Conservation (phyloP, 2,888 invertebrate species). For the Chesias legatella region DNA sequence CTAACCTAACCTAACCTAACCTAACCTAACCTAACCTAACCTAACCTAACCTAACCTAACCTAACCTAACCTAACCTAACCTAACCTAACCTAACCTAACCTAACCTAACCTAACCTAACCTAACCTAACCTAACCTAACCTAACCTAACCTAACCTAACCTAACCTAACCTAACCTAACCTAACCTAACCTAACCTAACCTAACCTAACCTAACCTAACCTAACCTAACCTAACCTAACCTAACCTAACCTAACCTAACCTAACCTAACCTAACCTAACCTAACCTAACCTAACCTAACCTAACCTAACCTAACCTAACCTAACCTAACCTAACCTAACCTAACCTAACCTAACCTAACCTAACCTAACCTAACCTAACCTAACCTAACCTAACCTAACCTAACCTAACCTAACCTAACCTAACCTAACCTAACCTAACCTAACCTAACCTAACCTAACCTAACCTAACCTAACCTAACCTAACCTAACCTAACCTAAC, state of each 20-base stretch:
- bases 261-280: constrained; percentile 21
- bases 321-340: constrained; percentile 24
- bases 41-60: constrained; percentile 24
- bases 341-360: constrained; percentile 25
- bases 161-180: constrained; percentile 20
- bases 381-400: constrained; percentile 24
- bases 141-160: constrained; percentile 18
- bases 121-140: constrained; percentile 17
- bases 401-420: constrained; percentile 18
- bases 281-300: constrained; percentile 23
- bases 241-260: constrained; percentile 14
- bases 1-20: constrained; percentile 24
- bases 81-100: constrained; percentile 14
- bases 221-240: constrained; percentile 16
- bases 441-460: constrained; percentile 13
- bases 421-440: constrained; percentile 14
- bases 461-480: constrained; percentile 16
- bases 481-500: constrained; percentile 19
- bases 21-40: constrained; percentile 22
- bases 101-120: constrained; percentile 12
- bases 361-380: constrained; percentile 22
- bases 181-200: constrained; percentile 20
- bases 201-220: constrained; percentile 12
- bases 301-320: constrained; percentile 22
- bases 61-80: constrained; percentile 22